Evolutionary conservation across 1,140 invertebrate species (phyloP), one percentile per base, ranked within the genome.

Genomic region (Drosophila prosaltans): DNA sequence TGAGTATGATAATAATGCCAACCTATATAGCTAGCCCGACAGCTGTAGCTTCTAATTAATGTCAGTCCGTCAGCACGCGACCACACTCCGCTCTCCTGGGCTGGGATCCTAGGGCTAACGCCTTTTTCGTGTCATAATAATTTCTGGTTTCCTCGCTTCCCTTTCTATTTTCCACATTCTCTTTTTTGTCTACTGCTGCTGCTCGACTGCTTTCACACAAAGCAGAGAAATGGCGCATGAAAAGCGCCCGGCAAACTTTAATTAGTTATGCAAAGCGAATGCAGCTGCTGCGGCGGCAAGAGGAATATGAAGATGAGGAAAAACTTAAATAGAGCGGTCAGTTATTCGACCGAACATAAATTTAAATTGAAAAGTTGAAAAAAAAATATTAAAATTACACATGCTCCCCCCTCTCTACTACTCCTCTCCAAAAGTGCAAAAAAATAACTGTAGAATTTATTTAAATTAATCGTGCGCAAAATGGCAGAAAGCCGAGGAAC

Each of bases 71-170:
- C 45, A 51, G 62, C 73, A 65, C 55, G 26, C 3, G 24, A 8
- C 45, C 45, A 51, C 45, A 48, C 16, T 16, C 45, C 54, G 28
- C 16, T 16, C 41, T 54, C 16, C 26, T 40, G 32, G 45, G 61
- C 26, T 16, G 71, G 54, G 16, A 16, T 26, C 30, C 55, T 39
- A 30, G 62, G 39, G 54, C 69, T 74, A 62, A 82, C 83, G 83
- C 83, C 83, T 80, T 88, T 89, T 88, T 60, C 83, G 69, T 88
- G 83, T 86, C 83, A 89, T 88, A 80, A 88, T 88, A 81, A 74
- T 83, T 77, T 80, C 74, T 69, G 60, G 48, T 67, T 71, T 62
- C 28, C 66, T 30, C 39, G 30, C 48, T 41, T 9, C 6, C 32
- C 32, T 36, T 36, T 36, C 32, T 7, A 3, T 36, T 40, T 16